Conservation (phyloP, 2,888 invertebrate genomes). For the Meteorus cinctellus region DNA sequence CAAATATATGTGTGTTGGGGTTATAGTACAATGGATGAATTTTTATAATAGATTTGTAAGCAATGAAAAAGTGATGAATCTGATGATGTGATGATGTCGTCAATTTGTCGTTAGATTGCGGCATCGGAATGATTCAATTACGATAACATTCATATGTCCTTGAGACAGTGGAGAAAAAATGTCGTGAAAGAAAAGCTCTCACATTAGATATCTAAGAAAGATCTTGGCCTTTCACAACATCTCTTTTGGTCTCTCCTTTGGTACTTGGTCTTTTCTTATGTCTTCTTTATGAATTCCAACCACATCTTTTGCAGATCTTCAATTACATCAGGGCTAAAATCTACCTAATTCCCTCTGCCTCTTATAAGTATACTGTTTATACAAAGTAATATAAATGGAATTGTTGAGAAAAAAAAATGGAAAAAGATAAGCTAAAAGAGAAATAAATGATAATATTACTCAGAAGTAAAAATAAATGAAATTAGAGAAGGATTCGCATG, state of each 20-base stretch:
- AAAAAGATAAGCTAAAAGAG: constrained; percentile 20
- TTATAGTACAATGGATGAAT: background rate
- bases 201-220: background rate
- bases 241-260: background rate
- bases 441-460: constrained; percentile 18
- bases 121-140: constrained; percentile 24
- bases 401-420: constrained; percentile 14
- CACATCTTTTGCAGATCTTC: background rate
- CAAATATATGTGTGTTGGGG: background rate
- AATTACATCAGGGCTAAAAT: constrained; percentile 34
- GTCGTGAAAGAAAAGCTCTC: background rate
- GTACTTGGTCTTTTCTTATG: too few species aligned
- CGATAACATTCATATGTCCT: constrained; percentile 6
- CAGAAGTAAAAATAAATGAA: constrained; percentile 14
- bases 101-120: background rate
- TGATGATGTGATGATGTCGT: background rate
- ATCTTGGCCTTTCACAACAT: constrained; percentile 13
- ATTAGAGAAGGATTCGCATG: background rate
- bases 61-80: background rate
- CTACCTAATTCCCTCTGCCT: constrained; percentile 34
- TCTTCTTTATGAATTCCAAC: constrained; percentile 1
- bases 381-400: background rate
- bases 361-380: constrained; percentile 14
- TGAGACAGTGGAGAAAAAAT: background rate
- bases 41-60: background rate